Conservation (phyloP, 2,797 vertebrate species). For the Manis javanica region DNA sequence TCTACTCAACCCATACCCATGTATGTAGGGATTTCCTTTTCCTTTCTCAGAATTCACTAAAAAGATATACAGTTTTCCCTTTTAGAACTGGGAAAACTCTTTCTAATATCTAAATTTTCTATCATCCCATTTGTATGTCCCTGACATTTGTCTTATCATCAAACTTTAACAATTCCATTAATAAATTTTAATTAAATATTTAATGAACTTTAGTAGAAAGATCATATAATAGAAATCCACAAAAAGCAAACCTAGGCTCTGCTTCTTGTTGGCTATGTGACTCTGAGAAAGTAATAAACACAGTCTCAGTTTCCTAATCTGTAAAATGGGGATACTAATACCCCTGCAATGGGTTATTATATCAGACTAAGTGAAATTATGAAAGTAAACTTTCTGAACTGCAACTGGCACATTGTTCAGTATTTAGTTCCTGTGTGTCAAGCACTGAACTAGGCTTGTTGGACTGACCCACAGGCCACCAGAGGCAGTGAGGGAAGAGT, state of each 20-base stretch:
- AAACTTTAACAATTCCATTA: neutral
- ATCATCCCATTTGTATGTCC: neutral
- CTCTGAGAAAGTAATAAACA: neutral
- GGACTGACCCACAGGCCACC: neutral
- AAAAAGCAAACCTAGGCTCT: constrained; percentile 5
- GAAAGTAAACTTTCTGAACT: neutral
- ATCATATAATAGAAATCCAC: neutral
- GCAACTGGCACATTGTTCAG: neutral
- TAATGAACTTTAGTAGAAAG: neutral
- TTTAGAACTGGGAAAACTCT: neutral
- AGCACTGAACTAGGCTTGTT: neutral
- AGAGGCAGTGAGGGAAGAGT: neutral
- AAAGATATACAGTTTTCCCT: neutral
- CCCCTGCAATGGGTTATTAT: neutral
- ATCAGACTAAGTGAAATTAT: neutral
- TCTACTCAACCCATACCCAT: neutral
- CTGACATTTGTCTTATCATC: neutral
- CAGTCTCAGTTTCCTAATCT: constrained; percentile 23
- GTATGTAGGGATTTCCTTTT: neutral
- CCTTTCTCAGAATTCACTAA: constrained; percentile 11
- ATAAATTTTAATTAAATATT: neutral
- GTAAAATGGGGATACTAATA: neutral
- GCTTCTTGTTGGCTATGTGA: neutral
- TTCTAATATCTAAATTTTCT: neutral
- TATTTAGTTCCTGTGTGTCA: neutral